These are phyloP conservation scores for Platycheirus rosarum DNA, from an alignment of 2,888 invertebrate genomes.

Conservation along the genomic window DNA sequence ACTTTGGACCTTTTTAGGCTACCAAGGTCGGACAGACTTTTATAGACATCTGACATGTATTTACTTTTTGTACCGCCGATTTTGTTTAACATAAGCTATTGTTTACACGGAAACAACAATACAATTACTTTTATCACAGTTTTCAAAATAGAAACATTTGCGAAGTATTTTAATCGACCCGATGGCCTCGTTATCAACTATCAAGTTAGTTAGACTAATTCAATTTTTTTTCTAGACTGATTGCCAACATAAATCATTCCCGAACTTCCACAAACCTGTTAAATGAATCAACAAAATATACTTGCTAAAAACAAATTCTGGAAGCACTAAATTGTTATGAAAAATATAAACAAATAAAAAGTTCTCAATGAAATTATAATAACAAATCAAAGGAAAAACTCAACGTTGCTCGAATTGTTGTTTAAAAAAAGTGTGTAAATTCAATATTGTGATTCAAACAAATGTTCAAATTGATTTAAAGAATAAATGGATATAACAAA, in stretches of 20 bases:
- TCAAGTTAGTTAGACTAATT: neutral
- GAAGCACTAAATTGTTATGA: constrained; percentile 64
- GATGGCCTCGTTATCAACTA: neutral
- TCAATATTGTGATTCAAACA: constrained; percentile 31
- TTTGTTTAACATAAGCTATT: too few species aligned
- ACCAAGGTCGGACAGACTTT: too few species aligned
- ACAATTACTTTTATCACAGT: too few species aligned
- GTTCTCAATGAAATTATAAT: constrained; percentile 29
- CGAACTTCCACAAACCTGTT: constrained; percentile 46
- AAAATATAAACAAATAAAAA: constrained; percentile 50
- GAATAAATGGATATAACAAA: constrained; percentile 26
- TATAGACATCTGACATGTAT: too few species aligned
- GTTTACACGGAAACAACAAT: too few species aligned
- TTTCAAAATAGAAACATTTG: too few species aligned
- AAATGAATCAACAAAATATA: constrained; percentile 23
- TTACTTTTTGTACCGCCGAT: too few species aligned
- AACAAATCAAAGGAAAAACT: constrained; percentile 40
- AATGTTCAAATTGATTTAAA: constrained; percentile 27
- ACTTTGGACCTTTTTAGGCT: too few species aligned
- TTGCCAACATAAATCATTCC: constrained; percentile 2
- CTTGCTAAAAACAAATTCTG: constrained; percentile 66
- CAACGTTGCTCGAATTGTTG: constrained; percentile 52
- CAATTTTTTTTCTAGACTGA: neutral
- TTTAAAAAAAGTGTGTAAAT: constrained; percentile 37
- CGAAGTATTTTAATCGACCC: too few species aligned